phyloP scores from a whole-genome alignment of 2,888 invertebrate species.

The Orthosia incerta region DNA sequence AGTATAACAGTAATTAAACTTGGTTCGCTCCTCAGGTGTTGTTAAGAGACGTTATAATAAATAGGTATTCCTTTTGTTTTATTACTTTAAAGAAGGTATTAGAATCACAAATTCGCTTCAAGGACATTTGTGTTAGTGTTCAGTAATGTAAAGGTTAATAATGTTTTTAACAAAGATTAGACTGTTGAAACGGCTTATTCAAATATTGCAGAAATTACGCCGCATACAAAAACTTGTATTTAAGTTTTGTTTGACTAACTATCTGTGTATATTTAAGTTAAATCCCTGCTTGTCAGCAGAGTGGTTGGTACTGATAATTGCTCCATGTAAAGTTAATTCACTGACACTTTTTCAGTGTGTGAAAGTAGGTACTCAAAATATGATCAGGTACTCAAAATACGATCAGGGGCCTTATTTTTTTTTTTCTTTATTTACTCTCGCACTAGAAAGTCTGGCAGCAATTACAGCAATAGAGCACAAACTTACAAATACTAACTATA shows the following conservation, averaged over 20 bases:
- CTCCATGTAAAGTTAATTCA: no score
- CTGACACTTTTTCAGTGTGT: no score
- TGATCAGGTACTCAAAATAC: no score
- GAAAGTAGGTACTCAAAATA: no score
- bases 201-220: not conserved
- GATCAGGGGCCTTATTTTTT: no score
- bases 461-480: no score
- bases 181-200: not conserved
- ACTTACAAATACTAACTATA: no score
- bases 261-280: not conserved
- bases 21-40: constrained; percentile 71
- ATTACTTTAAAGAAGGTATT: constrained; percentile 31
- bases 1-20: constrained; percentile 76
- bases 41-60: constrained; percentile 59
- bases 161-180: not conserved
- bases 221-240: not conserved
- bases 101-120: constrained; percentile 30
- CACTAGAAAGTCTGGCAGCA: no score
- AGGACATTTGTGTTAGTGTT: constrained; percentile 2
- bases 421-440: no score
- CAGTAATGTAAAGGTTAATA: not conserved
- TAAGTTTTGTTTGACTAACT: not conserved
- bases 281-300: no score
- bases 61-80: constrained; percentile 53
- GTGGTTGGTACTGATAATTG: no score